Percentiles rank a stretch among this genome's conserved stretches.
phyloP scores from a whole-genome alignment of 2,888 invertebrate genomes.

The Luffia ferchaultella region DNA sequence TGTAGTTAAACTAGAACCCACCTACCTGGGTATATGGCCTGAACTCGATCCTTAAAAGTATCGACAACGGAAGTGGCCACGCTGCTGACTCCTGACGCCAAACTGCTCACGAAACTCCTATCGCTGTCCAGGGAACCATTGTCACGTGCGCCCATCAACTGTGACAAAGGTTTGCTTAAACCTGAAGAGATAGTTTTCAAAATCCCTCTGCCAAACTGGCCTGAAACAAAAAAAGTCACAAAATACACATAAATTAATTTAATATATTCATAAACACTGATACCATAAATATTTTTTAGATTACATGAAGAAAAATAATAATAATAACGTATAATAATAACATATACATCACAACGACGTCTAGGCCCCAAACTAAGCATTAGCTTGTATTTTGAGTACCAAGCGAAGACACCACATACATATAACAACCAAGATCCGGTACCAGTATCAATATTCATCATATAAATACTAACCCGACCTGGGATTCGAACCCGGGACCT shows the following conservation, averaged over 20 bases:
- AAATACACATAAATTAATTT: not conserved
- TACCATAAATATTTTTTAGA: too few species aligned
- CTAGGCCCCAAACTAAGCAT: too few species aligned
- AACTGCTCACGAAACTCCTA: conserved; percentile 55
- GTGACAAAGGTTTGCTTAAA: conserved; percentile 57
- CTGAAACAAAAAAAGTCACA: conserved; percentile 21
- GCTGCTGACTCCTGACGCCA: conserved; percentile 47
- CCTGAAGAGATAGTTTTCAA: conserved; percentile 48
- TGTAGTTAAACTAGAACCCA: too few species aligned
- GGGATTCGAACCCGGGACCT: too few species aligned
- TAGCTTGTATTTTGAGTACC: too few species aligned
- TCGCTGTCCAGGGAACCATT: conserved; percentile 71
- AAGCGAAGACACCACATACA: too few species aligned
- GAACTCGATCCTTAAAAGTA: conserved; percentile 57
- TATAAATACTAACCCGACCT: too few species aligned
- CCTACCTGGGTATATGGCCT: conserved; percentile 66
- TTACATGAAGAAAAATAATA: too few species aligned
- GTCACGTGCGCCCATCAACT: conserved; percentile 62
- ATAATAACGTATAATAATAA: too few species aligned
- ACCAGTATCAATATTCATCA: too few species aligned
- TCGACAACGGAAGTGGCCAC: conserved; percentile 50
- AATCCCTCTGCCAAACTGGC: conserved; percentile 55
- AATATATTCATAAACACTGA: not conserved
- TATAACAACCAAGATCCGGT: too few species aligned
- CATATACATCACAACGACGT: too few species aligned